phyloP scores from a whole-genome alignment of 2,113 vertebrate species.

The Urocitellus parryii region DNA sequence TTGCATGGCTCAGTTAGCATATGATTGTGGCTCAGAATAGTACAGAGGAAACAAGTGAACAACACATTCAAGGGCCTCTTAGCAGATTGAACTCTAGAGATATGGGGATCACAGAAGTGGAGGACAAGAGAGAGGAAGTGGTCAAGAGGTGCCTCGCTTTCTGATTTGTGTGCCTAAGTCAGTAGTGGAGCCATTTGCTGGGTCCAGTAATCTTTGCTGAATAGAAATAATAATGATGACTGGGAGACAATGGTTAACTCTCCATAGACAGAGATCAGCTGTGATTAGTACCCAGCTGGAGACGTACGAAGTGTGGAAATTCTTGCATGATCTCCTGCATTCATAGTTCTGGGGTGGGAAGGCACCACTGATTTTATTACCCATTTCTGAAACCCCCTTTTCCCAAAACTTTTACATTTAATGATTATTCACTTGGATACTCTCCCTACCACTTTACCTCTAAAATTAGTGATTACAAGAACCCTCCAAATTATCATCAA shows the following conservation, averaged over 20 bases:
- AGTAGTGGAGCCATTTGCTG: not conserved
- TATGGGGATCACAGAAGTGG: not conserved
- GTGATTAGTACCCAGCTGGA: not conserved
- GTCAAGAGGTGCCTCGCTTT: not conserved
- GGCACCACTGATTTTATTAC: not conserved
- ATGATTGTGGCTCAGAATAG: not conserved
- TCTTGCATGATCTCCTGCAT: not conserved
- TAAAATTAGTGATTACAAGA: conserved; percentile 69
- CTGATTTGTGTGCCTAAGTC: not conserved
- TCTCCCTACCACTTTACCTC: conserved; percentile 64
- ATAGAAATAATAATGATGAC: not conserved
- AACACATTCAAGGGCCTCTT: not conserved
- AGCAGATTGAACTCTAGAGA: not conserved
- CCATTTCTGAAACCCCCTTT: conserved; percentile 24
- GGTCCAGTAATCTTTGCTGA: not conserved
- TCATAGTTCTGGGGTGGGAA: not conserved
- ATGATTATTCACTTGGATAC: conserved; percentile 62
- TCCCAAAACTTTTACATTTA: conserved; percentile 56
- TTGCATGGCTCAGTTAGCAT: not conserved
- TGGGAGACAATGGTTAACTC: not conserved
- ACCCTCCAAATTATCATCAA: conserved; percentile 63
- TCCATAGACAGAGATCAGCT: not conserved
- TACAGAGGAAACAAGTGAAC: not conserved
- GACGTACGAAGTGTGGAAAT: not conserved
- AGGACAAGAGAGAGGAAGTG: not conserved